Base-by-base conservation (phyloP, 2,113 vertebrate species). In the Periophthalmodon schlosseri region DNA sequence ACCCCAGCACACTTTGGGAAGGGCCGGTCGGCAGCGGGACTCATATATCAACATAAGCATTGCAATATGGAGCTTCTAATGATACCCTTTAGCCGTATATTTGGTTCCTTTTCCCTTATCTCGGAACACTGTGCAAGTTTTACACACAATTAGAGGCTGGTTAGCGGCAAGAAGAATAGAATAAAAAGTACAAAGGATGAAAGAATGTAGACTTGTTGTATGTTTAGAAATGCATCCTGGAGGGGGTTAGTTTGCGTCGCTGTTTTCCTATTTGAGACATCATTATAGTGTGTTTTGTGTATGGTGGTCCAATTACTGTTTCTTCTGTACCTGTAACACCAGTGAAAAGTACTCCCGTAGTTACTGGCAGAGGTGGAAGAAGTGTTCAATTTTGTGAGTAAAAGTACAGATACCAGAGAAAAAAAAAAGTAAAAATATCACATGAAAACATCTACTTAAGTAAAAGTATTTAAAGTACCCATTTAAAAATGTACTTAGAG, bases 31-130 rank as follows among this genome's bases (percentile, higher is more conserved):
- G 82, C 80, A 81, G 77, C 75, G 14, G 52, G 72, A 69, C 81
- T 85, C 69, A 1, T 70, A 76, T 85, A 72, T 88, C 84, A 87
- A 77, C 79, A 76, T 78, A 79, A n/a, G 36, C 63, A 68, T 84
- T 73, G 73, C 74, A 80, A 82, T 57, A 64, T 88, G 80, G 85
- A 44, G 6, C 39, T 90, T 88, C 70, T 79, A 87, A 90, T 91
- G 85, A 86, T 78, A 81, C 69, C 36, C 72, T 70, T 84, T 77
- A 71, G 66, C 75, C 57, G 66, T 76, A 70, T 80, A 83, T 79
- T 77, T 46, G 61, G 76, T 75, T 82, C 71, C 49, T 1, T 58
- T 49, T 8, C 33, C 64, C 78, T 90, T 89, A 88, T 87, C 87
- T 81, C 50, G 50, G 2, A 1, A 39, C 28, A 58, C 68, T 72